Evolutionary conservation across 1,140 invertebrate genomes (phyloP).

Genomic region (Contarinia nasturtii): DNA sequence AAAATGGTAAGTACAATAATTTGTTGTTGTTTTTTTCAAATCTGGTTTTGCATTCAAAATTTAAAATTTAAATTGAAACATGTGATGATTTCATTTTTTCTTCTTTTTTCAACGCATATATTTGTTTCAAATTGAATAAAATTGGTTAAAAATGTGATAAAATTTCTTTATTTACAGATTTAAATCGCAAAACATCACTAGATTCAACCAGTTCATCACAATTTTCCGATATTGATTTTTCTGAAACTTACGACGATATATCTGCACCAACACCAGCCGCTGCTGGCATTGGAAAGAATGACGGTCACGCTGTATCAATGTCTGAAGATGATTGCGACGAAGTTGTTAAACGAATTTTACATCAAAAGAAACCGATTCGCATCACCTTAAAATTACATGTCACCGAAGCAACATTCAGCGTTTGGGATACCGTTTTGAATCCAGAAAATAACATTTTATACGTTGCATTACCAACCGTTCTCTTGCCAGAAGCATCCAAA

Average conservation of each 20-base stretch:
- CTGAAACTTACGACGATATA: neutral
- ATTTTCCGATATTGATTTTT: slow-evolving; percentile 13
- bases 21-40: too few relatives aligned
- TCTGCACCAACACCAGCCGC: neutral
- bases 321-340: slow-evolving; percentile 19
- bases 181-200: slow-evolving; percentile 27
- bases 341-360: slow-evolving; percentile 35
- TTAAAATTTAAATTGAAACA: neutral
- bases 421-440: slow-evolving; percentile 67
- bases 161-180: slow-evolving; percentile 24
- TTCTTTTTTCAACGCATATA: slow-evolving; percentile 18
- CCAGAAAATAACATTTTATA: slow-evolving; percentile 47
- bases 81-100: neutral
- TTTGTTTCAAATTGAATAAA: too few relatives aligned
- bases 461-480: slow-evolving; percentile 65
- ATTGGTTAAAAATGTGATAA: too few relatives aligned
- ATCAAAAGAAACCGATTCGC: slow-evolving; percentile 39
- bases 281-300: slow-evolving; percentile 11
- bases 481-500: slow-evolving; percentile 75
- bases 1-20: slow-evolving; percentile 27
- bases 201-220: slow-evolving; percentile 20
- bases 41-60: neutral
- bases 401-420: slow-evolving; percentile 50
- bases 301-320: slow-evolving; percentile 15
- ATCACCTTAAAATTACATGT: slow-evolving; percentile 59